Conservation (phyloP, 2,113 vertebrate genomes). For the Scartelaos histophorus region DNA sequence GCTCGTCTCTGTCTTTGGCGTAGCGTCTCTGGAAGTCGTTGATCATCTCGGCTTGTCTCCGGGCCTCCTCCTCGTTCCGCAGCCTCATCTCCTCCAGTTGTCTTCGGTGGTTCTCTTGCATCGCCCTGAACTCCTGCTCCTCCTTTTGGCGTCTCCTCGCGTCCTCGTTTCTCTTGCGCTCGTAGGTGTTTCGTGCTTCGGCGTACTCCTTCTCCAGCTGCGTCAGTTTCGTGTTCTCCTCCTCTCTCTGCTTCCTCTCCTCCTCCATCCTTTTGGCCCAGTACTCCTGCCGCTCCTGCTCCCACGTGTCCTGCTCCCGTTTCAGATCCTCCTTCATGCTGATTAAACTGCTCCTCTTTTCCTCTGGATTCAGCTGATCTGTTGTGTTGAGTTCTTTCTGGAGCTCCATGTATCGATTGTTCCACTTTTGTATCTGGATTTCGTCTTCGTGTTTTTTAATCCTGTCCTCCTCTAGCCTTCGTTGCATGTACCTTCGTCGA, state of each 20-base stretch:
- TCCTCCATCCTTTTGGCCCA: conserved; percentile 27
- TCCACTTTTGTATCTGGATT: neutral
- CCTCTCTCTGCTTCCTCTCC: neutral
- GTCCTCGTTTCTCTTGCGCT: conserved; percentile 2
- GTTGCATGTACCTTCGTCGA: conserved; percentile 18
- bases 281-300: conserved; percentile 6
- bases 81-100: neutral
- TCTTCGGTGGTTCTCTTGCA: conserved; percentile 4
- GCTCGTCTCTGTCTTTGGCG: neutral
- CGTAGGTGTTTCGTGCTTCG: neutral
- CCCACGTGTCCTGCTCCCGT: conserved; percentile 14
- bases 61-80: conserved; percentile 24
- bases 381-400: neutral
- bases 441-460: neutral
- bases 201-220: conserved; percentile 30
- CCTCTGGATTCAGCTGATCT: neutral
- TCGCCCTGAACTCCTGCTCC: neutral
- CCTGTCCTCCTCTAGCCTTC: conserved; percentile 11
- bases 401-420: neutral
- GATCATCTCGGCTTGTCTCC: conserved; percentile 37
- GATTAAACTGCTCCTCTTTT: neutral
- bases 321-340: conserved; percentile 4
- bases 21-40: conserved; percentile 41
- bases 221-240: neutral
- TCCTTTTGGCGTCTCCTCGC: conserved; percentile 3